Percentiles rank a stretch among this genome's conserved stretches.
Evolutionary conservation across 2,888 invertebrate species (phyloP).

Genomic region (Ennomos erosarius): DNA sequence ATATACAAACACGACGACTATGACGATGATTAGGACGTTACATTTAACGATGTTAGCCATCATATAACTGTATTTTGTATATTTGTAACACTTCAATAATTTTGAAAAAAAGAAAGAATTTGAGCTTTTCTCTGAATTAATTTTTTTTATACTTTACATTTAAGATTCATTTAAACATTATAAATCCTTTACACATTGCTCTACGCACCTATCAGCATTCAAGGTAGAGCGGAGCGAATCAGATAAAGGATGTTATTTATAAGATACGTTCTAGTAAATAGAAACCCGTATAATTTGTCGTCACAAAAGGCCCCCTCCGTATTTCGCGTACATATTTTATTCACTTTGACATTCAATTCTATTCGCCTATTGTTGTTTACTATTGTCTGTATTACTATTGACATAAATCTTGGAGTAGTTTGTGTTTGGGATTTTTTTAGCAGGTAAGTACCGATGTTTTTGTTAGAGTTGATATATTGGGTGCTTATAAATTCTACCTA

Average conservation of each 20-base stretch:
- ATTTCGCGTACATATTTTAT: slow-evolving; percentile 66
- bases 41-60: no score
- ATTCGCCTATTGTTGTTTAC: slow-evolving; percentile 59
- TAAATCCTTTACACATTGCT: neutral
- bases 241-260: slow-evolving; percentile 67
- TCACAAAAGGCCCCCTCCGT: slow-evolving; percentile 62
- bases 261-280: slow-evolving; percentile 59
- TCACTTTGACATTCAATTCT: slow-evolving; percentile 71
- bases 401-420: slow-evolving; percentile 41
- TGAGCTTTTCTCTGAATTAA: no score
- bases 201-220: slow-evolving; percentile 14
- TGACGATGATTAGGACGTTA: no score
- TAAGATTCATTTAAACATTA: neutral
- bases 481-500: neutral
- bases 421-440: slow-evolving; percentile 31
- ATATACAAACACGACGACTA: no score
- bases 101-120: no score
- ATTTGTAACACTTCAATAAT: no score
- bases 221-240: slow-evolving; percentile 31
- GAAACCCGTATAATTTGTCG: slow-evolving; percentile 67
- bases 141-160: no score
- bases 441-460: slow-evolving; percentile 21
- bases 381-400: slow-evolving; percentile 53
- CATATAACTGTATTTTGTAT: no score
- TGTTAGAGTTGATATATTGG: neutral